Evolutionary conservation across 1,140 invertebrate species (phyloP).

Genomic region (Polypedilum pembai): DNA sequence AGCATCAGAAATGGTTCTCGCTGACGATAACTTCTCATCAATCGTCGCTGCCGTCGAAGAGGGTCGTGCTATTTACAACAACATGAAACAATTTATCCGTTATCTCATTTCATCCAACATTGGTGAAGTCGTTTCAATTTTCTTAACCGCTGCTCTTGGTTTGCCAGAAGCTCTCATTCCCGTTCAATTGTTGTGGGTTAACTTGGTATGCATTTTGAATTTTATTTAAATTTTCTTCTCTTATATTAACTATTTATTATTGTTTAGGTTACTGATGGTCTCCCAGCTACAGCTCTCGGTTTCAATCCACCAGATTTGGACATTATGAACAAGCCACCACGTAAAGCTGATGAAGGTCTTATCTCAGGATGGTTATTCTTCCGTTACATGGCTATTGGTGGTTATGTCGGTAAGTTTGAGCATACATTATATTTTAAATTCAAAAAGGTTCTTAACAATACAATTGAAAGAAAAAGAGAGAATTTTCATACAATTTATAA

Average conservation of each 20-base stretch:
- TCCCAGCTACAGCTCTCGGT: slow-evolving; percentile 97
- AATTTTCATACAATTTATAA: no score
- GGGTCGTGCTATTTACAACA: slow-evolving; percentile 97
- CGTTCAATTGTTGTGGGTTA: slow-evolving; percentile 99
- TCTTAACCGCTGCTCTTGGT: slow-evolving; percentile 98
- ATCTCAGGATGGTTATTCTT: slow-evolving; percentile 99
- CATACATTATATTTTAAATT: no score
- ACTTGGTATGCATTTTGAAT: slow-evolving; percentile 58
- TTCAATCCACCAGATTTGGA: slow-evolving; percentile 99
- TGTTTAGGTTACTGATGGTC: slow-evolving; percentile 88
- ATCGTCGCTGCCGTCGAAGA: slow-evolving; percentile 99
- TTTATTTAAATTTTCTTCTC: not conserved
- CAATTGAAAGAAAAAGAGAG: no score
- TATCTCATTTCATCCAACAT: slow-evolving; percentile 99
- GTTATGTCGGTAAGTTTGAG: slow-evolving; percentile 47
- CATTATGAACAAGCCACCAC: slow-evolving; percentile 98
- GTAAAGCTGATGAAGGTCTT: slow-evolving; percentile 93
- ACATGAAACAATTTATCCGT: slow-evolving; percentile 99
- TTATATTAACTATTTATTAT: no score
- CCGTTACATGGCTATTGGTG: slow-evolving; percentile 62
- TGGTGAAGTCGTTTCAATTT: slow-evolving; percentile 98
- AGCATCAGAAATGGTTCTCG: slow-evolving; percentile 99
- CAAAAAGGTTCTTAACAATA: no score
- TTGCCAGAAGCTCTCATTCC: slow-evolving; percentile 99
- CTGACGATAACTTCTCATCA: slow-evolving; percentile 99